Base-by-base conservation (phyloP, 2,888 invertebrate genomes). In the Volucella inanis region DNA sequence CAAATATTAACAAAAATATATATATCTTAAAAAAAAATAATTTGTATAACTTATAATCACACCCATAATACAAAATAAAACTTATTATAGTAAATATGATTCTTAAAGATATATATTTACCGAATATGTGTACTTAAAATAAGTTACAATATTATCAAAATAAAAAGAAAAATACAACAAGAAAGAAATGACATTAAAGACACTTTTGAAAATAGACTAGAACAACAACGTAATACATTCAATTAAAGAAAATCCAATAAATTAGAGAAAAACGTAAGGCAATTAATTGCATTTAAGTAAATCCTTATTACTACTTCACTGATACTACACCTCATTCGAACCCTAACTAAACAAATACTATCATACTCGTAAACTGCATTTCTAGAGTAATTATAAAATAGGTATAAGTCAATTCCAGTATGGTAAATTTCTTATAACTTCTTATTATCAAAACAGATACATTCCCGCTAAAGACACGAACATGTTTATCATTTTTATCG, bases 11-110 rank as follows among this genome's bases (percentile, higher is more conserved):
- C 6, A 31, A 31, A 31, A 31, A 31, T 31, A 31, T 31, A 70
- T 54, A 74, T 61, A 75, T 75, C 64, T 61, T 65, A 61, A 39
- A 68, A 71, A 70, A 72, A 41, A 55, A 39, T 71, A 70, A 83
- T 80, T 75, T 84, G 80, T 84, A 82, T 65, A 65, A 78, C 14
- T 72, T 82, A 71, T 67, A 78, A 78, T 71, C 57, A 77, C 54
- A 72, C 41, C 74, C 31, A 31, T 6, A 31, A 68, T 31, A 54
- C 14, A 64, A 54, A 52, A 22, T 22, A 22, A 43, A 54, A 65
- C 47, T 71, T 41, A 47, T 55, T 54, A 45, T 70, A 68, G 45
- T 64, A 68, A 71, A 79, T 75, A 75, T 54, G 59, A 49, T 80
- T 84, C 68, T 75, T 75, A 12, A 75, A 61, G 65, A 79, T 74